phyloP scores from a whole-genome alignment of 2,888 invertebrate species.

The Melanotus villosus region DNA sequence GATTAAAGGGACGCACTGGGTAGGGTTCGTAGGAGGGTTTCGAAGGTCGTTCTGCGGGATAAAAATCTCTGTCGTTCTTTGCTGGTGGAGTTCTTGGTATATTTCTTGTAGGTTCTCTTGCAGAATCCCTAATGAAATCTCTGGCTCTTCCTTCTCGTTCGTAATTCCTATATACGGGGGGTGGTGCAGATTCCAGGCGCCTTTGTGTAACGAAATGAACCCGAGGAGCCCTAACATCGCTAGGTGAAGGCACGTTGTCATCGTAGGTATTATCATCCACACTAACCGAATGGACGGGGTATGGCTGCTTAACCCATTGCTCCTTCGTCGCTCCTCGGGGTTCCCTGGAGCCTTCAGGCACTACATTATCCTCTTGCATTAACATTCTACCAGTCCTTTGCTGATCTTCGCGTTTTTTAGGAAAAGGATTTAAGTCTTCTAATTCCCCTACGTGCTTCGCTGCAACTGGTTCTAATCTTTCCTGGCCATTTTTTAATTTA shows the following conservation, averaged over 20 bases:
- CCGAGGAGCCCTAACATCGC: constrained; percentile 75
- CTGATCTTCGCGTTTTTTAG: background rate
- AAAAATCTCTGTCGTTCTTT: constrained; percentile 32
- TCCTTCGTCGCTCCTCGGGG: constrained; percentile 72
- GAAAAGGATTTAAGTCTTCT: constrained; percentile 15
- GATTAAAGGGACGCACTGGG: constrained; percentile 22
- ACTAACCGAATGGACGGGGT: constrained; percentile 65
- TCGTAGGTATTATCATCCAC: constrained; percentile 66
- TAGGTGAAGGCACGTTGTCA: constrained; percentile 71
- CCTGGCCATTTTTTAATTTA: background rate
- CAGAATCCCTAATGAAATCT: constrained; percentile 47
- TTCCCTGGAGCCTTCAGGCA: constrained; percentile 41
- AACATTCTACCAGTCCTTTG: constrained; percentile 54
- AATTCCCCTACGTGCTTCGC: background rate
- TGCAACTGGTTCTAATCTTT: background rate
- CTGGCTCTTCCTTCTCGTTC: constrained; percentile 48
- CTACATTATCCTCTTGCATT: constrained; percentile 45
- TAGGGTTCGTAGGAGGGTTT: constrained; percentile 38
- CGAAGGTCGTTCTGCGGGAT: constrained; percentile 40
- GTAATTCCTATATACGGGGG: constrained; percentile 46
- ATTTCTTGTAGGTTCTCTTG: constrained; percentile 38
- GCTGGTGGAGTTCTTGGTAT: constrained; percentile 3
- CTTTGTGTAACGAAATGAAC: constrained; percentile 78
- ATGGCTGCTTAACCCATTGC: constrained; percentile 75
- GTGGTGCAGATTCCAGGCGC: constrained; percentile 62